phyloP scores from a whole-genome alignment of 92 coral and sea anemone genomes.

The Isaurus tuberculatus region DNA sequence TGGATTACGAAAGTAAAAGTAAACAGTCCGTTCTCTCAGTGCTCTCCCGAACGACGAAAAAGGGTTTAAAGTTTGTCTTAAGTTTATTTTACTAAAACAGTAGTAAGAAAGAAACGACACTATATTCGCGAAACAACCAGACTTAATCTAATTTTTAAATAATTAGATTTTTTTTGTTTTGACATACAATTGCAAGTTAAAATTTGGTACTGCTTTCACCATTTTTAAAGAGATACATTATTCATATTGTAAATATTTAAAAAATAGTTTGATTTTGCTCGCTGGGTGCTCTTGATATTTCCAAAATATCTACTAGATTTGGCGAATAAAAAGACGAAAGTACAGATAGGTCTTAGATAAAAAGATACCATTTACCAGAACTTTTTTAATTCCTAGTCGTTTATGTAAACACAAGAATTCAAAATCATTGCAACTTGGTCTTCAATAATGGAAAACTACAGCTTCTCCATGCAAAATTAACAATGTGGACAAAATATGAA shows the following conservation, averaged over 20 bases:
- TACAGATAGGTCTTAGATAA: not conserved
- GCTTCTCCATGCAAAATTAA: no score
- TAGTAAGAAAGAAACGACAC: not conserved
- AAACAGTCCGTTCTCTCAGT: not conserved
- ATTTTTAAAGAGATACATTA: constrained; percentile 17
- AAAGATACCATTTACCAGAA: not conserved
- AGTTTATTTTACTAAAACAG: not conserved
- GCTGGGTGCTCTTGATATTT: not conserved
- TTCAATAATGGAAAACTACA: no score
- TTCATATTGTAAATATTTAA: constrained; percentile 29
- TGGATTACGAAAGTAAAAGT: not conserved
- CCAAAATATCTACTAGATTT: not conserved
- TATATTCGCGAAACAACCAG: not conserved
- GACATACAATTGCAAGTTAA: not conserved
- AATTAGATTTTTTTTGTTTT: not conserved
- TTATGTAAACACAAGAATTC: not conserved
- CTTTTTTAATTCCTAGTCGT: not conserved
- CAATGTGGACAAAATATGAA: no score
- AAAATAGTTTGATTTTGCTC: not conserved
- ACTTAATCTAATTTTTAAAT: not conserved
- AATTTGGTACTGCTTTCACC: constrained; percentile 24
- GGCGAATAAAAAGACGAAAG: not conserved
- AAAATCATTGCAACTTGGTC: not conserved
- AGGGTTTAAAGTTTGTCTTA: not conserved
- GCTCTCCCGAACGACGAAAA: not conserved